Evolutionary conservation across 2,888 invertebrate genomes (phyloP), one percentile per base, ranked within the genome.

Genomic region (Oxytorus armatus): DNA sequence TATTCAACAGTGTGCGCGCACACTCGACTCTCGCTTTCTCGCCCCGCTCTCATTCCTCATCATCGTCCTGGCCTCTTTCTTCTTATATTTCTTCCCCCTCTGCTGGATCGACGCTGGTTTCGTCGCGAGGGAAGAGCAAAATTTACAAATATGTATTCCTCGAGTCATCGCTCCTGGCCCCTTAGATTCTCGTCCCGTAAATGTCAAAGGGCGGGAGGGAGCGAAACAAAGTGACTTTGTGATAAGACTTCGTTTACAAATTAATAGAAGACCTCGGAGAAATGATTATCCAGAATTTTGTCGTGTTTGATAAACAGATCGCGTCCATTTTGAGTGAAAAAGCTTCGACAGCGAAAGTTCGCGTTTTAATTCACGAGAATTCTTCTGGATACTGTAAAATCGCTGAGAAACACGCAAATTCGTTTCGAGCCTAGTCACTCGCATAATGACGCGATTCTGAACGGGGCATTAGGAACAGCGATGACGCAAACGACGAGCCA

Each of bases 1-100:
- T 86, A 87, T 87, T 87, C 87, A 87, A 86, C 86, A 86, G 84
- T 74, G 65, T 82, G 84, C 84, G 85, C 83, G 83, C 84, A 82
- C 82, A 84, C 83, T 78, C 83, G 79, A 80, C 72, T 77, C 66
- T 81, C 82, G 79, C 81, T 79, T 74, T 75, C 79, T 83, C 82
- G 76, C 77, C 47, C 51, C 36, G 72, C 42, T 57, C 51, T 53
- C 53, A 25, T 57, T 51, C 75, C 65, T 66, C 44, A 55, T 16
- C 59, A 55, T 49, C 66, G 55, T 70, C 55, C 49, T 68, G 49
- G 8, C 18, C 44, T 73, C 33, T 39, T 16, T 61, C 36, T 68
- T 72, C 55, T 76, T 68, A 63, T 25, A 44, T 36, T n/a, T 16
- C 55, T n/a, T 36, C 44, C 47, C 16, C 49, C 42, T 18, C 55